Percentiles rank a stretch among this genome's conserved stretches.
These are phyloP conservation scores for Ibycter americanus DNA, from an alignment of 2,797 vertebrate species.

Conservation along the genomic window DNA sequence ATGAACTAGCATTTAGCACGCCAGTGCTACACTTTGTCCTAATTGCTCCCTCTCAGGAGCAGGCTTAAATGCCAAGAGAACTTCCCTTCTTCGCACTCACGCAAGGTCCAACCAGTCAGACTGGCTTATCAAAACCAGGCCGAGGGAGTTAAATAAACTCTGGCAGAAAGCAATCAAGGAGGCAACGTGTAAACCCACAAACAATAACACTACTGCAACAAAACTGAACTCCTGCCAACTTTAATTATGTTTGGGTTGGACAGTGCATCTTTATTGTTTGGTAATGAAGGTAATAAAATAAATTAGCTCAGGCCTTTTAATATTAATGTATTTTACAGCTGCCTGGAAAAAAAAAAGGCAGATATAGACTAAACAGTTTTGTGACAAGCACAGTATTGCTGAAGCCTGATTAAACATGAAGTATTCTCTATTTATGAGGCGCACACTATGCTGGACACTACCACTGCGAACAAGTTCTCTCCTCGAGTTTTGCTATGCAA, in stretches of 20 bases:
- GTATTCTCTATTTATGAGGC: neutral
- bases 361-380: neutral
- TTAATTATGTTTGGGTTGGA: slow-evolving; percentile 73
- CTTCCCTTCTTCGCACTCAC: slow-evolving; percentile 67
- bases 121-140: slow-evolving; percentile 77
- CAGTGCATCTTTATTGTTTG: slow-evolving; percentile 61
- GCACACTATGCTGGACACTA: neutral
- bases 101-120: slow-evolving; percentile 79
- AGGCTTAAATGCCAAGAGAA: neutral
- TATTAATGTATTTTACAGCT: slow-evolving; percentile 69
- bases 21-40: slow-evolving; percentile 54
- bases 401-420: neutral
- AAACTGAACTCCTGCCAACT: slow-evolving; percentile 76
- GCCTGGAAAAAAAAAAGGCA: slow-evolving; percentile 7
- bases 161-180: slow-evolving; percentile 79
- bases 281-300: slow-evolving; percentile 62
- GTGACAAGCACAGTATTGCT: slow-evolving; percentile 21
- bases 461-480: neutral
- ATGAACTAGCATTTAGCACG: neutral
- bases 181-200: slow-evolving; percentile 62
- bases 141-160: slow-evolving; percentile 81
- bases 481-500: neutral
- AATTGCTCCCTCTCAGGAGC: slow-evolving; percentile 73
- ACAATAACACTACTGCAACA: slow-evolving; percentile 73
- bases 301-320: slow-evolving; percentile 50